Percentiles rank a stretch among this genome's conserved stretches.
These are phyloP conservation scores for Caenorhabditis remanei DNA, from an alignment of 1,140 invertebrate genomes.

Conservation along the genomic window DNA sequence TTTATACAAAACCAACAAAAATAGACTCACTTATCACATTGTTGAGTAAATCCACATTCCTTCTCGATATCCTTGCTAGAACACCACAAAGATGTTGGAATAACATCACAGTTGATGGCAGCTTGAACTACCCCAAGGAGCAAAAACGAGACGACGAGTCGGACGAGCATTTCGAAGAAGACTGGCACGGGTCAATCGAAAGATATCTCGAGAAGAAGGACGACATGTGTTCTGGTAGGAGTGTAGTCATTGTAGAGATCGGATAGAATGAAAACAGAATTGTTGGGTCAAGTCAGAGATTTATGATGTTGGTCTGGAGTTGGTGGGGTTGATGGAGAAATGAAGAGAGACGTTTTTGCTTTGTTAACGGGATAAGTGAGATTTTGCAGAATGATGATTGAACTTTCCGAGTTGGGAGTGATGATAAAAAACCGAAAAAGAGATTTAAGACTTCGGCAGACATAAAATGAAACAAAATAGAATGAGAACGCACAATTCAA, in stretches of 20 bases:
- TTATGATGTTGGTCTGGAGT: slow-evolving; percentile 10
- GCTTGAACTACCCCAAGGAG: slow-evolving; percentile 29
- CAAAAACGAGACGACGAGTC: slow-evolving; percentile 8
- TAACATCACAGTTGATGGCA: slow-evolving; percentile 17
- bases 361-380: too few relatives aligned
- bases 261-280: neutral
- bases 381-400: too few relatives aligned
- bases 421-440: too few relatives aligned
- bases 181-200: slow-evolving; percentile 22
- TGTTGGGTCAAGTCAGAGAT: slow-evolving; percentile 24
- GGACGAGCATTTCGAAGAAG: slow-evolving; percentile 30
- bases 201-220: neutral
- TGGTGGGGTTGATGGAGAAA: neutral
- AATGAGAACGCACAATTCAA: too few relatives aligned
- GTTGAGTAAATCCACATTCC: slow-evolving; percentile 58
- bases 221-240: slow-evolving; percentile 43
- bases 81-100: slow-evolving; percentile 63
- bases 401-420: too few relatives aligned
- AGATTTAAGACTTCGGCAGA: neutral
- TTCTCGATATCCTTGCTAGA: slow-evolving; percentile 38
- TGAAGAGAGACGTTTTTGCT: neutral
- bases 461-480: too few relatives aligned
- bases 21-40: slow-evolving; percentile 34
- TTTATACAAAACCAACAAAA: neutral
- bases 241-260: slow-evolving; percentile 8